Conservation (phyloP, 2,888 invertebrate species). For the Carabus problematicus region DNA sequence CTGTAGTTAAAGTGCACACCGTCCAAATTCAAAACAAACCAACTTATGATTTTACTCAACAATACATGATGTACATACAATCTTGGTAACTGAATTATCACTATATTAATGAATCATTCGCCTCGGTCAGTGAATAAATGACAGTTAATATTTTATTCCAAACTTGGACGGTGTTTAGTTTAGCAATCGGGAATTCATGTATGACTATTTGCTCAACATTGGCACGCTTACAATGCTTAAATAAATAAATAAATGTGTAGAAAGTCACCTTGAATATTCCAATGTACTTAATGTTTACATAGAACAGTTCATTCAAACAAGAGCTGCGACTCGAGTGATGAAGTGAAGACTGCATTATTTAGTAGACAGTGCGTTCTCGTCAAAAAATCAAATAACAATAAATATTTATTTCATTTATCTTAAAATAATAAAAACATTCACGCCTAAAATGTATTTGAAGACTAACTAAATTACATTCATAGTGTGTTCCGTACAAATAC, state of each 20-base stretch:
- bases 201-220: conserved; percentile 39
- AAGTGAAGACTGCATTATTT: neutral
- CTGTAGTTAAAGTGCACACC: neutral
- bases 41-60: too few species aligned
- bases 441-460: too few species aligned
- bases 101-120: too few species aligned
- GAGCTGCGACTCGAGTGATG: conserved; percentile 10
- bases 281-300: conserved; percentile 1
- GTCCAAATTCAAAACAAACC: too few species aligned
- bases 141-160: conserved; percentile 19
- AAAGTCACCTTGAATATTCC: neutral
- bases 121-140: too few species aligned
- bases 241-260: conserved; percentile 32
- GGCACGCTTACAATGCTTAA: conserved; percentile 36
- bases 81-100: too few species aligned
- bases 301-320: conserved; percentile 4
- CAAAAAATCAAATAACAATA: neutral
- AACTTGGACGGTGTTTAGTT: too few species aligned
- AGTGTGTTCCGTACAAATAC: too few species aligned
- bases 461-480: too few species aligned
- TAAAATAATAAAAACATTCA: too few species aligned
- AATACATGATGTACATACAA: too few species aligned
- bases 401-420: too few species aligned
- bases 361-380: neutral
- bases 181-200: conserved; percentile 13